Base-by-base conservation (phyloP, 2,113 vertebrate genomes). In the Boleophthalmus pectinirostris region DNA sequence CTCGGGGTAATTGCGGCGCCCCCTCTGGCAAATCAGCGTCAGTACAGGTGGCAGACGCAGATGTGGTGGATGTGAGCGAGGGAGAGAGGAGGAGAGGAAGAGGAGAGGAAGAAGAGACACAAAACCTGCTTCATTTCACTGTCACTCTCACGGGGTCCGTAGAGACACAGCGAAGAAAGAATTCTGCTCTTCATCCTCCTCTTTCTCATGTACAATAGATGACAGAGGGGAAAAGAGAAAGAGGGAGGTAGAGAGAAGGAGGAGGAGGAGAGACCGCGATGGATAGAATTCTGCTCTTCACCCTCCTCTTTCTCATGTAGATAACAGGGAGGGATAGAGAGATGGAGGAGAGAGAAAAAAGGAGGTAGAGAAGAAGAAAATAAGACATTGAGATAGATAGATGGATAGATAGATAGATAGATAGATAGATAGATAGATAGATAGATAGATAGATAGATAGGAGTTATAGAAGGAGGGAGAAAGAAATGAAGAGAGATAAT, bases 121-220 rank as follows among this genome's bases (percentile, higher is more conserved):
- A 49, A 69, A 69, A 85, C 78, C 77, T 80, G 82, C 56, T 73
- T 74, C 66, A 72, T 25, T 58, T 14, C 16, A 18, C 29, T 72
- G 82, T 87, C 79, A 72, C 61, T 24, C 71, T 69, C 53, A 1
- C 73, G 24, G n/a, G 77, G 70, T 74, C 75, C 47, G n/a, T 49
- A 18, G 57, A 81, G 73, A 83, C 47, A 72, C 58, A 45, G 61
- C 29, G 11, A 8, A 71, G 70, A 84, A 71, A 70, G 20, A 43
- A 68, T 84, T 84, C 76, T 73, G 54, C n/a, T n/a, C n/a, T n/a
- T n/a, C n/a, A n/a, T n/a, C n/a, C n/a, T n/a, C n/a, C n/a, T n/a
- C n/a, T n/a, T n/a, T n/a, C n/a, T n/a, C n/a, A n/a, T n/a, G n/a
- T n/a, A n/a, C n/a, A n/a, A n/a, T n/a, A 21, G 51, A 54, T 15